Conservation (phyloP, 2,888 invertebrate genomes). For the Macrosiphum euphorbiae region DNA sequence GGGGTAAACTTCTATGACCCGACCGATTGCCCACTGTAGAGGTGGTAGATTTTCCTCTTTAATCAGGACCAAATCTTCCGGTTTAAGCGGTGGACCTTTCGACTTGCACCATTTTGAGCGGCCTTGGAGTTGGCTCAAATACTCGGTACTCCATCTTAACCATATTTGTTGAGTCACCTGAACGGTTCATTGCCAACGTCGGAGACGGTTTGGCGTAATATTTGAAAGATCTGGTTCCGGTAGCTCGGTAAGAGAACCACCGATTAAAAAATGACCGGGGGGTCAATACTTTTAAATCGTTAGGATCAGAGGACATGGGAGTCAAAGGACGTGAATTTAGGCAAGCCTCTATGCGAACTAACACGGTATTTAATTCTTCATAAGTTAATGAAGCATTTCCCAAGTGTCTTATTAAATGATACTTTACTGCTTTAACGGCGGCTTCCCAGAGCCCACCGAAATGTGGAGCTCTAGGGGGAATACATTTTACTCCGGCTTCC, state of each 20-base stretch:
- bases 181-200: neutral
- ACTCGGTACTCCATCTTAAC: neutral
- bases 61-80: neutral
- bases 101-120: neutral
- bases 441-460: too few relatives aligned
- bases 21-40: too few relatives aligned
- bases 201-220: neutral
- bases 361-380: neutral
- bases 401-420: neutral
- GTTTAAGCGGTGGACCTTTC: neutral
- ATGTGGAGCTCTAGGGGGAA: neutral
- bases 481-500: neutral
- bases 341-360: neutral
- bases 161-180: constrained; percentile 12
- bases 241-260: neutral
- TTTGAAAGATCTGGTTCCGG: neutral
- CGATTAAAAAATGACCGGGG: constrained; percentile 19
- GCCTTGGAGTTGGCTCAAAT: neutral
- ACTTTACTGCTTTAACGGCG: neutral
- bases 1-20: too few relatives aligned
- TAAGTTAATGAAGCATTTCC: neutral
- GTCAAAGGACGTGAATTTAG: neutral
- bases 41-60: neutral
- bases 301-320: neutral
- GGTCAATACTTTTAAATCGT: neutral